Conservation (phyloP, 1,140 invertebrate genomes). For the Brachionus paranguensis region DNA sequence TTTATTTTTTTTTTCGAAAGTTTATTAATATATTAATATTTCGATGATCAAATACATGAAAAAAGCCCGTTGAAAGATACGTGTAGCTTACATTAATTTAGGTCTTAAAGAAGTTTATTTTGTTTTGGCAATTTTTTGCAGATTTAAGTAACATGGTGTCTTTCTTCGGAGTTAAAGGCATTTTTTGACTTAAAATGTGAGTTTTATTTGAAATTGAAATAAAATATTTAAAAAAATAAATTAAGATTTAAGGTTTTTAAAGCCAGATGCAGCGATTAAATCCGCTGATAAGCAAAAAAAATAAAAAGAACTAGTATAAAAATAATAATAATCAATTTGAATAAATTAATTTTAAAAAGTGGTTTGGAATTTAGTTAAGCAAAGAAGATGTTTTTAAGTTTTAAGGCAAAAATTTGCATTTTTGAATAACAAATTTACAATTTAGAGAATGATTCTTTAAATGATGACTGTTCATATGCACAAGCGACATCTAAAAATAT, state of each 20-base stretch:
- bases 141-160: background rate
- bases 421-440: background rate
- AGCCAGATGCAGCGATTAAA: background rate
- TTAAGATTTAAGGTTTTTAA: background rate
- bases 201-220: slow-evolving; percentile 27
- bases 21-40: background rate
- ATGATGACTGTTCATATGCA: background rate
- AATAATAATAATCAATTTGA: no score
- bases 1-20: background rate
- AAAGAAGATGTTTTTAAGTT: background rate
- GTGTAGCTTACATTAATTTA: background rate
- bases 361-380: background rate
- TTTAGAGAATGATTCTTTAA: background rate
- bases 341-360: no score
- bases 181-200: background rate
- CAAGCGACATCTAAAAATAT: slow-evolving; percentile 23
- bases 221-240: background rate
- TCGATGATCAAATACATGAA: background rate
- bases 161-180: background rate
- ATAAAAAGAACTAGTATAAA: background rate
- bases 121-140: background rate
- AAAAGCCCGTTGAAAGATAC: background rate
- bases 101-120: background rate
- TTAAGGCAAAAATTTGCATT: background rate
- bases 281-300: background rate